Percentiles rank a stretch among this genome's conserved stretches.
Evolutionary conservation across 1,140 invertebrate genomes (phyloP).

Genomic region (Agraylea sexmaculata): DNA sequence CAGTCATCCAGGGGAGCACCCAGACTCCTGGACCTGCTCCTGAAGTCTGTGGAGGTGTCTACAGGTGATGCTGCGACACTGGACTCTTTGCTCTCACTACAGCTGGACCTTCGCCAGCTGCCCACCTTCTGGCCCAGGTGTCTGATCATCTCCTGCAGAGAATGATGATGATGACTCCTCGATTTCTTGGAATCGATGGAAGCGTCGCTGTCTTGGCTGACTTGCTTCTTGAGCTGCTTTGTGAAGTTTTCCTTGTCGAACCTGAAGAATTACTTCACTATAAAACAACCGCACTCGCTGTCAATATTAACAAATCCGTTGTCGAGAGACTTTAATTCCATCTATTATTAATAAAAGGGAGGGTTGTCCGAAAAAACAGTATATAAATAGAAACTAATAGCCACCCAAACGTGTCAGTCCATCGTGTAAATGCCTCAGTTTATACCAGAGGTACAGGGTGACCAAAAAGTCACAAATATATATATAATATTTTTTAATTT

Average conservation of each 20-base stretch:
- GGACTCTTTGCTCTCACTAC: constrained; percentile 36
- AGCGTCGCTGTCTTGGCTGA: constrained; percentile 22
- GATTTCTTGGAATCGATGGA: constrained; percentile 26
- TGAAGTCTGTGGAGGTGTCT: constrained; percentile 49
- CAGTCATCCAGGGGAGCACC: constrained; percentile 58
- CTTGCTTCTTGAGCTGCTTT: constrained; percentile 34
- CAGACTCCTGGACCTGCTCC: constrained; percentile 62
- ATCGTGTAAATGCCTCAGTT: too few species aligned
- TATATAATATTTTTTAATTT: too few species aligned
- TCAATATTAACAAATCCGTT: constrained; percentile 5
- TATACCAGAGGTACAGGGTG: too few species aligned
- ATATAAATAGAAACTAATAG: too few species aligned
- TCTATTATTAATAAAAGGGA: constrained; percentile 25
- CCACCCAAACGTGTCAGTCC: too few species aligned
- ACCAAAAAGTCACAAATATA: too few species aligned
- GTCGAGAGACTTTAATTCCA: constrained; percentile 16
- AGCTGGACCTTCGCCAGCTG: constrained; percentile 46
- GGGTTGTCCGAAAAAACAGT: too few species aligned
- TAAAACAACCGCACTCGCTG: too few species aligned
- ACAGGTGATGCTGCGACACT: constrained; percentile 33
- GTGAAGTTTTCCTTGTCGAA: constrained; percentile 45
- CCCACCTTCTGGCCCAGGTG: constrained; percentile 57
- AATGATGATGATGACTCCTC: constrained; percentile 46
- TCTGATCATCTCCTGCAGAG: constrained; percentile 59
- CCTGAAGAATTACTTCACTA: too few species aligned